A percentile compares a stretch with the other conserved stretches of the same genome.
phyloP scores from a whole-genome alignment of 1,140 invertebrate species.

The Aphis craccivora region DNA sequence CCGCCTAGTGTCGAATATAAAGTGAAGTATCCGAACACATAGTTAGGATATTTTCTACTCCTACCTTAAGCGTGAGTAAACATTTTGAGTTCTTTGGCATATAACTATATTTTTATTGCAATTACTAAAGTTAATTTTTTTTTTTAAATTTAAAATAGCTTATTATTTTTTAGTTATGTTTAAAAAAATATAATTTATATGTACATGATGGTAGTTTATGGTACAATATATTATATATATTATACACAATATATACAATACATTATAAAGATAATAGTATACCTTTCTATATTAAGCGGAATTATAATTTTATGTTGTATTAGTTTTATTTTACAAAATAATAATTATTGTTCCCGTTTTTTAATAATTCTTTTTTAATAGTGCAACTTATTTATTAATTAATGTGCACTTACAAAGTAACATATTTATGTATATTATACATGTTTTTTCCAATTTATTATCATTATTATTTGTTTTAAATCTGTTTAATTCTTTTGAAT shows the following conservation, averaged over 20 bases:
- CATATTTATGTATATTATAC: neutral
- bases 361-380: neutral
- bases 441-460: neutral
- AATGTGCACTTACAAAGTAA: neutral
- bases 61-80: conserved; percentile 40
- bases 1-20: conserved; percentile 40
- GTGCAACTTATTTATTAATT: neutral
- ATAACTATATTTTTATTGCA: neutral
- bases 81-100: neutral
- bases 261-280: neutral
- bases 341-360: neutral
- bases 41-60: conserved; percentile 2
- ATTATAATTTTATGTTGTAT: neutral
- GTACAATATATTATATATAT: neutral
- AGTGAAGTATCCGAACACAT: conserved; percentile 10
- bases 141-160: neutral
- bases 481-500: too few relatives aligned
- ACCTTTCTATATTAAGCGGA: neutral
- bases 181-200: neutral
- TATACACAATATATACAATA: neutral
- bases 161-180: neutral
- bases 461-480: neutral
- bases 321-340: neutral
- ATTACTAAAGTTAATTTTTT: neutral
- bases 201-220: neutral